Evolutionary conservation across 92 coral and sea anemone species (phyloP), one percentile per base, ranked within the genome.

Genomic region (Montipora capitata): DNA sequence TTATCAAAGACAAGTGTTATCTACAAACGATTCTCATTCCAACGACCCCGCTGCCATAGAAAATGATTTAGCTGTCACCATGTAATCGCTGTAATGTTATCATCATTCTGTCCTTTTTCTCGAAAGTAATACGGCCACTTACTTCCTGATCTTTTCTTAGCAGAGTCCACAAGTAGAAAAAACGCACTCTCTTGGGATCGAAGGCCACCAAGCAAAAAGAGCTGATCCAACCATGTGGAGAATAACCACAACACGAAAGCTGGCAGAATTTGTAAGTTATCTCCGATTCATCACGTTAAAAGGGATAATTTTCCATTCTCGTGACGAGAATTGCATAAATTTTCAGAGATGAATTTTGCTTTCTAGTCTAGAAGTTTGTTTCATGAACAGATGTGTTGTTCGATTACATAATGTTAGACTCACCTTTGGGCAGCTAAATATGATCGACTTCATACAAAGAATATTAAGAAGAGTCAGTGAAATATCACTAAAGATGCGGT

Each of bases 261-360:
- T 95, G 16, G 98, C 98, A 44, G 98, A 95, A 74, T 95, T 95
- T 82, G 98, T 95, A 95, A 95, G 98, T 95, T 74, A 15, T 49
- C 18, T 68, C 20, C 61, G 44, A 56, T 13, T 45, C 51, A 16
- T 49, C 58, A 68, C 64, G 66, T 80, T 80, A 7, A 78, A 13
- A 12, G 15, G 42, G 39, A 39, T 76, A 2, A 39, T 20, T 80
- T 5, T 27, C 35, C 1, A 27, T 27, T 27, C 35, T 27, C 35
- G 35, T 27, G 35, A 27, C 35, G 35, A 27, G 35, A 27, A 27
- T 27, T 27, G 35, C 35, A 63, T 35, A 4, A 4, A 14, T 63
- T 62, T n/a, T 16, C 3, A 14, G 18, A 62, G n/a, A 11, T 11
- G 2, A 11, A 54, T 54, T 54, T 54, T 5, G 51, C 51, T 45